Evolutionary conservation across 2,797 vertebrate genomes (phyloP), one percentile per base, ranked within the genome.

Genomic region (Orientallactaga sibirica): DNA sequence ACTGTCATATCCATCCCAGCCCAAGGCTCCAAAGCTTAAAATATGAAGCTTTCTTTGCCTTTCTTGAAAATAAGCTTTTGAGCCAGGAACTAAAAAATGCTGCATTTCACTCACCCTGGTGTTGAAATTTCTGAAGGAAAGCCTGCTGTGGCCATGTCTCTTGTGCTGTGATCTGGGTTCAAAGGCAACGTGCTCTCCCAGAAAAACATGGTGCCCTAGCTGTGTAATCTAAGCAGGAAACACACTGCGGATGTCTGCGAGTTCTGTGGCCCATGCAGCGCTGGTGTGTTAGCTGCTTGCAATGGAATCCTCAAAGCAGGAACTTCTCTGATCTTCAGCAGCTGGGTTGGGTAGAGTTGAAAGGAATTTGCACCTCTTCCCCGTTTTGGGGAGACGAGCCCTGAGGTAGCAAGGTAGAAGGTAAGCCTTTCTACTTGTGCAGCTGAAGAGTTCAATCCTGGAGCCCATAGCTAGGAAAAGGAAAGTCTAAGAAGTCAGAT

Each of bases 341-440:
- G 16, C 27, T 85, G 11, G 62, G 43, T 58, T 55, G n/a, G 27
- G 29, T 55, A 71, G 15, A 71, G 3, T 58, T 62, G 11, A 16
- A 90, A n/a, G n/a, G 43, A 64, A 61, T 48, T 5, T 4, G 12
- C 2, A 10, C 9, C 11, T 43, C 19, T 75, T 12, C 43, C 14
- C 73, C 62, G 8, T 86, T 78, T 76, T n/a, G 48, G 73, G 58
- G 5, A 90, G n/a, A 64, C 71, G 76, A 79, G 25, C 43, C 82
- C 33, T 24, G 25, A 43, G 6, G 58, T 67, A 7, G 37, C 79
- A 52, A 84, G n/a, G 73, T 48, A 14, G 37, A 74, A 58, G 37
- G 14, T 12, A 43, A 76, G 14, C n/a, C 27, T 84, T 86, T 86
- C 73, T 80, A 77, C 33, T 62, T 81, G 8, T 68, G 78, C 89